These are phyloP conservation scores for Urocitellus parryii DNA, from an alignment of 2,113 vertebrate genomes.

Conservation along the genomic window DNA sequence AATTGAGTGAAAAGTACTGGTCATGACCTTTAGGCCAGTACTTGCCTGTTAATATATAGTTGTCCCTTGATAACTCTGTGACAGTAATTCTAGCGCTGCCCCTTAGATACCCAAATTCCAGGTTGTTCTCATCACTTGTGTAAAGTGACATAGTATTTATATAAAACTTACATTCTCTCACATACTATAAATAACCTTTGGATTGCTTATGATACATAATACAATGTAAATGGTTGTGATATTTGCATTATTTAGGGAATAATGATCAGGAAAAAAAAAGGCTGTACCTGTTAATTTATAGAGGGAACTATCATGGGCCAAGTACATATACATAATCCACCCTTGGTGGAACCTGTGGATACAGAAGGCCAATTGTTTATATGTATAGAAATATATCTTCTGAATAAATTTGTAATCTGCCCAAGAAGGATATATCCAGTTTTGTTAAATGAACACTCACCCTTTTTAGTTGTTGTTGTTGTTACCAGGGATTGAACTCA, in stretches of 20 bases:
- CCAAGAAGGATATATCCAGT: background rate
- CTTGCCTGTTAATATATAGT: background rate
- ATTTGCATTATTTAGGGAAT: background rate
- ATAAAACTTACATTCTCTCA: background rate
- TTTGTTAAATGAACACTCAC: background rate
- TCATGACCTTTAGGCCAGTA: background rate
- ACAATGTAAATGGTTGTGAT: background rate
- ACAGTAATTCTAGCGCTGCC: fast-evolving
- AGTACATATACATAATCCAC: background rate
- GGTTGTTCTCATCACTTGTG: background rate
- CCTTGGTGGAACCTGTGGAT: too few species aligned
- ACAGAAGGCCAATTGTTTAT: background rate
- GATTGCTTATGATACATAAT: background rate
- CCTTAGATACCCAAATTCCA: background rate
- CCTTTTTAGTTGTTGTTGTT: too few species aligned
- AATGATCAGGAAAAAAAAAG: too few species aligned
- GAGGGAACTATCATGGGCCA: too few species aligned
- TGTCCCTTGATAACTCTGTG: background rate
- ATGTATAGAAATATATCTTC: background rate
- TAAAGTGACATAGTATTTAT: background rate
- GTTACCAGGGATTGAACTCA: too few species aligned
- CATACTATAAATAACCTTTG: background rate
- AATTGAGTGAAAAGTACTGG: background rate
- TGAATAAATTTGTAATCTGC: background rate
- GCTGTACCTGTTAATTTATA: background rate